Evolutionary conservation across 2,113 vertebrate species (phyloP).

Genomic region (Orientallactaga bullata): DNA sequence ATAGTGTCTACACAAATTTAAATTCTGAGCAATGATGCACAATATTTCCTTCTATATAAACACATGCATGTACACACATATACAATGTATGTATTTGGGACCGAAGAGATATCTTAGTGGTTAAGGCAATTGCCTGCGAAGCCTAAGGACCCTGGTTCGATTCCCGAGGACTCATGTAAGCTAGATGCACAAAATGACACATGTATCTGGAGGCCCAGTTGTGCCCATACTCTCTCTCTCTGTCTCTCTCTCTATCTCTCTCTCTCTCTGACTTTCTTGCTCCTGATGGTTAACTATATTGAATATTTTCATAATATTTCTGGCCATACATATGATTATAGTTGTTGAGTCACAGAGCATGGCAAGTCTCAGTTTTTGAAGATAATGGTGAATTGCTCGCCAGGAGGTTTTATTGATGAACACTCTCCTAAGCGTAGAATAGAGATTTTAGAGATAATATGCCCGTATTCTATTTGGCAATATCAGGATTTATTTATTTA

Average conservation of each 20-base stretch:
- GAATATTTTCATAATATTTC: neutral
- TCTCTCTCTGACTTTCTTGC: neutral
- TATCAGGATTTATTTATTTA: neutral
- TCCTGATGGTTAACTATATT: neutral
- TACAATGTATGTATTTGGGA: too few relatives aligned
- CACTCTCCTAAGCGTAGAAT: neutral
- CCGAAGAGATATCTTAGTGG: too few relatives aligned
- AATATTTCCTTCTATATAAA: neutral
- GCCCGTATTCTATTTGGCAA: neutral
- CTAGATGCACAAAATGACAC: too few relatives aligned
- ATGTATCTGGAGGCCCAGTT: too few relatives aligned
- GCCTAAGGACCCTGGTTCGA: too few relatives aligned
- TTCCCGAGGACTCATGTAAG: too few relatives aligned
- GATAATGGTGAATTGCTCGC: neutral
- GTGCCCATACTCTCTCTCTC: too few relatives aligned
- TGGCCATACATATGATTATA: rapidly evolving
- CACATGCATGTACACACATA: too few relatives aligned
- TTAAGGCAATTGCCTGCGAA: too few relatives aligned
- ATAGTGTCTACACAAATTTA: neutral
- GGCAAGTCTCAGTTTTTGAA: neutral
- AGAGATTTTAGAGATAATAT: neutral
- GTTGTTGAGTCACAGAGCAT: neutral
- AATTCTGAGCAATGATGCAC: too few relatives aligned
- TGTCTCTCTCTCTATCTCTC: too few relatives aligned
- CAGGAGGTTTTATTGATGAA: neutral